Evolutionary conservation across 1,140 invertebrate species (phyloP).

Genomic region (Phenacoccus solenopsis): DNA sequence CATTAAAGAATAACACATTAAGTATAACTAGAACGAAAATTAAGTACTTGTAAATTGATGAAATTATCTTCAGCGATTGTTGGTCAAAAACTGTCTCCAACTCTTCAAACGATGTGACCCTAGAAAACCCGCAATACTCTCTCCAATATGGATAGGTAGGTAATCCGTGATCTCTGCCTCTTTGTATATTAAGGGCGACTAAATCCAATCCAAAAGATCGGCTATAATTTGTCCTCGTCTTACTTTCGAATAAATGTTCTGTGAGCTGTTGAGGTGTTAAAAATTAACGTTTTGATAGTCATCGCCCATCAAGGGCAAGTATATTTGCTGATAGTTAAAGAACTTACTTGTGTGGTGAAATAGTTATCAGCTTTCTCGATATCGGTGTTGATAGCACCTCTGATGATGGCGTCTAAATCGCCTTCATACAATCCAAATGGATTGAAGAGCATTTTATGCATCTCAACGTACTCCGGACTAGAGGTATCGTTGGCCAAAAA

Average conservation of each 20-base stretch:
- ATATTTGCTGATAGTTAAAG: not conserved
- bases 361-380: slow-evolving; percentile 54
- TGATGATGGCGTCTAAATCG: slow-evolving; percentile 45
- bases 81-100: slow-evolving; percentile 48
- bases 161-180: slow-evolving; percentile 78
- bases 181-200: slow-evolving; percentile 72
- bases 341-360: slow-evolving; percentile 49
- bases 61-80: slow-evolving; percentile 45
- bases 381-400: slow-evolving; percentile 47
- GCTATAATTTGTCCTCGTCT: slow-evolving; percentile 23
- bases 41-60: slow-evolving; percentile 46
- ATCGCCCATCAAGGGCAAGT: too few relatives aligned
- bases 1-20: slow-evolving; percentile 1
- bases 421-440: slow-evolving; percentile 59
- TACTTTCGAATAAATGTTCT: slow-evolving; percentile 56
- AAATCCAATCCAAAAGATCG: slow-evolving; percentile 61
- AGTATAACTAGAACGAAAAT: not conserved
- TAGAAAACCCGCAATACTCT: slow-evolving; percentile 54
- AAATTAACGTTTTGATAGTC: too few relatives aligned
- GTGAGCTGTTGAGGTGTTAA: slow-evolving; percentile 41
- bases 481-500: slow-evolving; percentile 42
- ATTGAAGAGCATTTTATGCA: slow-evolving; percentile 71
- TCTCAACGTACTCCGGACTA: slow-evolving; percentile 50
- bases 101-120: slow-evolving; percentile 58
- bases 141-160: slow-evolving; percentile 64